Conservation (phyloP, 2,797 vertebrate species). For the Sebastes matsubarae region DNA sequence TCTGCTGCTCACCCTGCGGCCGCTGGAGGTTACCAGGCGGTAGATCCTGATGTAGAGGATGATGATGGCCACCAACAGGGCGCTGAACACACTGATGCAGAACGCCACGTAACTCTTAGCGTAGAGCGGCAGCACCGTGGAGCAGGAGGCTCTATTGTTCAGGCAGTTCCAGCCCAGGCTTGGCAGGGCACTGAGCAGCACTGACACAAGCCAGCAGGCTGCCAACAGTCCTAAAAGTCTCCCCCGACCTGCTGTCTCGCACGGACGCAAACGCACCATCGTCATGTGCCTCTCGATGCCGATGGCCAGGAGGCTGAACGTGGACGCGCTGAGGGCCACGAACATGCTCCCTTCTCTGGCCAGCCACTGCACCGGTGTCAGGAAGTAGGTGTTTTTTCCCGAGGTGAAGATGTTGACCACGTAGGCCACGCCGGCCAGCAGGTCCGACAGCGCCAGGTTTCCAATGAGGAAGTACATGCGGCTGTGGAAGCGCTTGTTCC, state of each 20-base stretch:
- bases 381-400: constrained; percentile 78
- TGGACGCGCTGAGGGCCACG: constrained; percentile 84
- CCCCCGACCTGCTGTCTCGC: constrained; percentile 79
- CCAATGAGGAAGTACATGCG: constrained; percentile 86
- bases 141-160: constrained; percentile 69
- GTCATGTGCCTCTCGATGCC: constrained; percentile 86
- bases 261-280: constrained; percentile 83
- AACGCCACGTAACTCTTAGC: constrained; percentile 84
- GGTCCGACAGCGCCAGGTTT: constrained; percentile 85
- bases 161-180: constrained; percentile 86
- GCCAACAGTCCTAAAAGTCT: constrained; percentile 79
- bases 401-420: constrained; percentile 85
- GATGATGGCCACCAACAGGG: constrained; percentile 81
- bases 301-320: constrained; percentile 85
- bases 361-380: constrained; percentile 82
- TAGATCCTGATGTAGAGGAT: constrained; percentile 86
- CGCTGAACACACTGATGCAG: constrained; percentile 83
- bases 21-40: constrained; percentile 83
- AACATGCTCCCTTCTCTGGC: constrained; percentile 86
- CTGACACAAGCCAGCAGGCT: constrained; percentile 83
- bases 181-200: constrained; percentile 81
- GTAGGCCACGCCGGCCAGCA: constrained; percentile 85
- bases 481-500: constrained; percentile 85
- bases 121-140: constrained; percentile 84
- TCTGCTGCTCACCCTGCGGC: constrained; percentile 79